These are phyloP conservation scores for Bothrops jararaca DNA, from an alignment of 2,113 vertebrate species.

Conservation along the genomic window DNA sequence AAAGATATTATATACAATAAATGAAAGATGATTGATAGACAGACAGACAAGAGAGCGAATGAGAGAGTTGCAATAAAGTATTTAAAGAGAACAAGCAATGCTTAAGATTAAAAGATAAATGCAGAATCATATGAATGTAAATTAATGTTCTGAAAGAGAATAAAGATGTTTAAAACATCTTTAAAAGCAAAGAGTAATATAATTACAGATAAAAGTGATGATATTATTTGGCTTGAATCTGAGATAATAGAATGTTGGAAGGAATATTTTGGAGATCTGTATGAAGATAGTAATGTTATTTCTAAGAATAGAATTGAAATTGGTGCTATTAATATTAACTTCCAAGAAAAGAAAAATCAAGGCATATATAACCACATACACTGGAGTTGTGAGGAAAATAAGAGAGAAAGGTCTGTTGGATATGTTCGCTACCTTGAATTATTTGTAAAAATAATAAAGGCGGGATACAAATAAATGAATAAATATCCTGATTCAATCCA, in stretches of 20 bases:
- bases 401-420: not conserved
- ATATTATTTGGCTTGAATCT: not conserved
- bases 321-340: not conserved
- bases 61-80: not conserved
- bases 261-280: not conserved
- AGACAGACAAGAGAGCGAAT: not conserved
- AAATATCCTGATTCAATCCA: not conserved
- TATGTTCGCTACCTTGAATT: not conserved
- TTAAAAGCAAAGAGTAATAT: not conserved
- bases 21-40: too few species aligned
- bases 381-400: not conserved
- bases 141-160: not conserved
- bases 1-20: not conserved
- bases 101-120: not conserved
- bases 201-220: not conserved
- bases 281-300: not conserved
- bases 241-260: not conserved
- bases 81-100: not conserved
- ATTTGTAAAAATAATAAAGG: not conserved
- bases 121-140: not conserved
- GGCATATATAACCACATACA: not conserved
- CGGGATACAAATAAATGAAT: not conserved
- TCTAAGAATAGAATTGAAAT: not conserved
- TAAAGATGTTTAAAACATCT: not conserved
- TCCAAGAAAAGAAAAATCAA: not conserved